phyloP scores from a whole-genome alignment of 2,113 vertebrate species.

The Otus sunia region DNA sequence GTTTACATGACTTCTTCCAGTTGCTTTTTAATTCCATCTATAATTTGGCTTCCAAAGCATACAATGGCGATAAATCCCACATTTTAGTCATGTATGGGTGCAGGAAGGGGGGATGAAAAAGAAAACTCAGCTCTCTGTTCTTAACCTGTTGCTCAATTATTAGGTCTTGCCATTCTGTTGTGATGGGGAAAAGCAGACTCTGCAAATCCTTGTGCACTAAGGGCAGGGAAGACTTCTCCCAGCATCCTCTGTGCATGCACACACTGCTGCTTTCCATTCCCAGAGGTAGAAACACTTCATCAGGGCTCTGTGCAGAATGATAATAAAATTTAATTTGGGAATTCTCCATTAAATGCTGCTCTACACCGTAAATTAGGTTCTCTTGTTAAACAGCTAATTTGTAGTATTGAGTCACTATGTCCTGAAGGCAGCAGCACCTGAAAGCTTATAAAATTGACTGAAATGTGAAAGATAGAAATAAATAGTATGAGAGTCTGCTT shows the following conservation, averaged over 20 bases:
- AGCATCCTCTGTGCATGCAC: background rate
- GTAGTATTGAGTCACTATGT: background rate
- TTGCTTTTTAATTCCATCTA: background rate
- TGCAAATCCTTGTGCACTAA: background rate
- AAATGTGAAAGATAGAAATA: slow-evolving; percentile 27
- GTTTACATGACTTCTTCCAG: background rate
- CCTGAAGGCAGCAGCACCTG: slow-evolving; percentile 57
- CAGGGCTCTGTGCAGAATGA: background rate
- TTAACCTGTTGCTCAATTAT: background rate
- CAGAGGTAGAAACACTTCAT: slow-evolving; percentile 16
- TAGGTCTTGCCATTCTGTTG: background rate
- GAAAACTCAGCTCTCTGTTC: background rate
- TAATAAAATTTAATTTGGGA: slow-evolving; percentile 52
- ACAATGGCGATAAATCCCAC: background rate
- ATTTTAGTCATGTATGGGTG: background rate
- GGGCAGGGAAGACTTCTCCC: background rate
- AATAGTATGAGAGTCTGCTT: background rate
- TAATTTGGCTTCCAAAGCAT: background rate
- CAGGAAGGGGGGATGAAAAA: background rate
- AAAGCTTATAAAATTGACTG: slow-evolving; percentile 17
- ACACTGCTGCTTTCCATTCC: background rate
- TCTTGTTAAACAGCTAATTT: slow-evolving; percentile 50
- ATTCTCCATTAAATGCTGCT: slow-evolving; percentile 53
- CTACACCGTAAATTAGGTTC: slow-evolving; percentile 18
- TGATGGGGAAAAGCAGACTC: background rate